Conservation (phyloP, 2,888 invertebrate genomes). For the Ectropis crepuscularia region DNA sequence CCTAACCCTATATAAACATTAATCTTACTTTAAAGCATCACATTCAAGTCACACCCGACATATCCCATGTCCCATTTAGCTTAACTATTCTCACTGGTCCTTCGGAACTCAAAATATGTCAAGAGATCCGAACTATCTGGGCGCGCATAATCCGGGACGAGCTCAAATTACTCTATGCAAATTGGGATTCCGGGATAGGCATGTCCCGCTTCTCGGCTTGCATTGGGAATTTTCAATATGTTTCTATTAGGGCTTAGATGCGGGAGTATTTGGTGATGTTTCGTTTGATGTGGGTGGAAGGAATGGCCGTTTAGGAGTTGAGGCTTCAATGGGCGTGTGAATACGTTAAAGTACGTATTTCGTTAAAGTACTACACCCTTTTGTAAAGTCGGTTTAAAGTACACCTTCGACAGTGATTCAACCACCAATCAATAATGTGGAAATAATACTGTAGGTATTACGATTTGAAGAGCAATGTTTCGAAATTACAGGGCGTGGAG, state of each 20-base stretch:
- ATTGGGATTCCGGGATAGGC: slow-evolving; percentile 31
- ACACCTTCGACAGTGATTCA: no score
- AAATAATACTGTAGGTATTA: no score
- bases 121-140: slow-evolving; percentile 25
- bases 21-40: not conserved
- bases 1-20: not conserved
- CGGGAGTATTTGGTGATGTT: slow-evolving; percentile 4
- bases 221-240: slow-evolving; percentile 34
- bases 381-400: no score
- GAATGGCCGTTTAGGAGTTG: no score
- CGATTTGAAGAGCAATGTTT: no score
- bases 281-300: slow-evolving; percentile 4
- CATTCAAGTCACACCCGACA: slow-evolving; percentile 3
- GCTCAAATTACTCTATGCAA: slow-evolving; percentile 36
- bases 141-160: slow-evolving; percentile 27
- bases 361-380: no score
- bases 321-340: no score
- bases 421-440: no score
- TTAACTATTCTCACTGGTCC: slow-evolving; percentile 22
- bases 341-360: no score
- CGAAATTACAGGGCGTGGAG: no score
- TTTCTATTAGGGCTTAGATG: slow-evolving; percentile 20
- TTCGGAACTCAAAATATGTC: slow-evolving; percentile 22
- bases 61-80: slow-evolving; percentile 2
- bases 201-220: slow-evolving; percentile 20